Evolutionary conservation across 2,113 vertebrate species (phyloP), one percentile per base, ranked within the genome.

Genomic region (Poeciliopsis prolifica): DNA sequence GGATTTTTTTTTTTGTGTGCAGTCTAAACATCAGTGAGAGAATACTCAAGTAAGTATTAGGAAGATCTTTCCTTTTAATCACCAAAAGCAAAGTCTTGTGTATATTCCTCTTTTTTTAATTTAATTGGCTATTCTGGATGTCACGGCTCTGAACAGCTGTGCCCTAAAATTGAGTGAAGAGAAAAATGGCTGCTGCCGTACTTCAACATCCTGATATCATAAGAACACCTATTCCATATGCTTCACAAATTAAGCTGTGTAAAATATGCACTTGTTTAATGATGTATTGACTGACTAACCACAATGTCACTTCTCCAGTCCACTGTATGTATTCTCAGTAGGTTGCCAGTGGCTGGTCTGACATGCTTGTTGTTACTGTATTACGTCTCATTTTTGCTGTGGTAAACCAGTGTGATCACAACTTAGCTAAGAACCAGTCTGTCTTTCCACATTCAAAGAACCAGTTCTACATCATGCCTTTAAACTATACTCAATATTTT

Each of bases 81-180:
- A 61, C 26, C 60, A 61, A 37, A 37, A 37, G 35, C 35, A 37
- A 12, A 37, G 10, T 37, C 10, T 37, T 37, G 35, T 11, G 35
- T 28, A 11, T 12, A n/a, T n/a, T 1, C 5, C 14, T 61, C 14
- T 61, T 13, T 29, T 14, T 2, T 29, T 29, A 15, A 11, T 30
- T 62, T n/a, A 11, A 8, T 83, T 0, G 89, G 89, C 28, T 48
- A 85, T 11, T 8, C 51, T 91, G 64, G 61, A 91, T 22, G 79
- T 68, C 11, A 72, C 81, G n/a, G 69, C 73, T 67, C 22, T 0
- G 68, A 61, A 5, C 3, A 28, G 24, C 68, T 37, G 5, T 3
- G 68, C 40, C 30, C 2, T 76, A 26, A 7, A 31, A 37, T 63
- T 85, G 62, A 0, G 42, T 31, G 65, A 61, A 44, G 35, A 42